A percentile compares a stretch with the other conserved stretches of the same genome.
These are phyloP conservation scores for Lineus longissimus DNA, from an alignment of 1,140 invertebrate species.

Conservation along the genomic window DNA sequence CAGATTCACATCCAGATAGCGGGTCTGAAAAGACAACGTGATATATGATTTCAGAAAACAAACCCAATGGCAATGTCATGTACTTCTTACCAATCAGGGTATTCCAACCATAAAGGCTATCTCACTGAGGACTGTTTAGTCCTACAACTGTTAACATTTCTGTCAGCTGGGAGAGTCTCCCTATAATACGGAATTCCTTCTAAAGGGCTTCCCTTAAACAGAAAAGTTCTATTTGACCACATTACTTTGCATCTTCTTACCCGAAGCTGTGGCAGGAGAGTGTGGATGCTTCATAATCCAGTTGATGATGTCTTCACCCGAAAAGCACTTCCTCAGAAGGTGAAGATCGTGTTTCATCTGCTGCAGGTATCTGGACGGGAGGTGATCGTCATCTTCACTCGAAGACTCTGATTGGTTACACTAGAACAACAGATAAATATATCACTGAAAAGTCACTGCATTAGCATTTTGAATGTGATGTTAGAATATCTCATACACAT, in stretches of 20 bases:
- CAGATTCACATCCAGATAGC: neutral
- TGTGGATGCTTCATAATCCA: conserved; percentile 33
- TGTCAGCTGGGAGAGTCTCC: no score
- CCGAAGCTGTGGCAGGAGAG: neutral
- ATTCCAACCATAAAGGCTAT: no score
- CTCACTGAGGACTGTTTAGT: no score
- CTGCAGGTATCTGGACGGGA: conserved; percentile 17
- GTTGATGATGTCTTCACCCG: conserved; percentile 32
- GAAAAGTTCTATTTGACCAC: no score
- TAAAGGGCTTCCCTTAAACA: no score
- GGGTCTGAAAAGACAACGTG: neutral
- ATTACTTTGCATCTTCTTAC: no score
- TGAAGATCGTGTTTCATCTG: conserved; percentile 35
- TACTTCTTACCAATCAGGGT: neutral
- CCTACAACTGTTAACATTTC: no score
- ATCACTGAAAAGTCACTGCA: no score
- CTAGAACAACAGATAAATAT: neutral
- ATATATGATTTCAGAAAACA: neutral
- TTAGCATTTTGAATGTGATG: no score
- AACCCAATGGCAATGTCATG: neutral
- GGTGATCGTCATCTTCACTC: neutral
- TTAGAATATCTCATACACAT: no score
- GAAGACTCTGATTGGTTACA: neutral
- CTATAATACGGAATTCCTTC: no score
- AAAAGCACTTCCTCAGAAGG: conserved; percentile 36